Percentiles rank a stretch among this genome's conserved stretches.
These are phyloP conservation scores for Falcaria lacertinaria DNA, from an alignment of 2,888 invertebrate species.

Conservation along the genomic window DNA sequence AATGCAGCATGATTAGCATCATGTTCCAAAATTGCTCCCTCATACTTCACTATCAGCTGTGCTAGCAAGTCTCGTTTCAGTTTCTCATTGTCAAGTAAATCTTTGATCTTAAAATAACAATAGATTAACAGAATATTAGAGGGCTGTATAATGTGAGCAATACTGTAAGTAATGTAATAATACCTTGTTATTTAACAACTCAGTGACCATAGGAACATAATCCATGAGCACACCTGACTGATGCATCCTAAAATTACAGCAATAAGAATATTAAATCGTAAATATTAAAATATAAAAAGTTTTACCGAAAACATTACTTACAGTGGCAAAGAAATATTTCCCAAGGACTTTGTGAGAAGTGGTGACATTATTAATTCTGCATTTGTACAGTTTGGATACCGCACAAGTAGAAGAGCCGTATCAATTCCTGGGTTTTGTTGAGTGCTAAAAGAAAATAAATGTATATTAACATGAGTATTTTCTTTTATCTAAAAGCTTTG, in stretches of 20 bases:
- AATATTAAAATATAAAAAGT: not conserved
- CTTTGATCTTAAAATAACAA: conserved; percentile 55
- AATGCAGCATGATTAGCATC: conserved; percentile 75
- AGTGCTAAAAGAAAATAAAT: conserved; percentile 35
- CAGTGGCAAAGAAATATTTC: conserved; percentile 66
- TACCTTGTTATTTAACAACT: conserved; percentile 73
- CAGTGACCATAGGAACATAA: conserved; percentile 79
- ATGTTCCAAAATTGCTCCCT: conserved; percentile 71
- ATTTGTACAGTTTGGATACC: conserved; percentile 77
- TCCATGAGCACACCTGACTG: conserved; percentile 75
- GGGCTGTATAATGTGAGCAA: too few relatives aligned
- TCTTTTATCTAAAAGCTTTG: not conserved
- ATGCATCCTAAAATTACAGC: conserved; percentile 59
- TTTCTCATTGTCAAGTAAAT: conserved; percentile 64
- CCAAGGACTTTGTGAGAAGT: conserved; percentile 62
- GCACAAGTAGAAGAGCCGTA: conserved; percentile 76
- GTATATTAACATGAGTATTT: not conserved
- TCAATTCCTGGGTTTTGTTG: conserved; percentile 71
- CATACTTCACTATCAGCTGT: conserved; percentile 70
- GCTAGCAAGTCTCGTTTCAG: conserved; percentile 65
- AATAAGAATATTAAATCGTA: not conserved
- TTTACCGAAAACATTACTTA: too few relatives aligned
- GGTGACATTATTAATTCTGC: conserved; percentile 73
- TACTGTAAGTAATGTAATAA: too few relatives aligned
- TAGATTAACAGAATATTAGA: too few relatives aligned